Percentiles rank a stretch among this genome's conserved stretches.
These are phyloP conservation scores for Eurypyga helias DNA, from an alignment of 2,113 vertebrate species.

Conservation along the genomic window DNA sequence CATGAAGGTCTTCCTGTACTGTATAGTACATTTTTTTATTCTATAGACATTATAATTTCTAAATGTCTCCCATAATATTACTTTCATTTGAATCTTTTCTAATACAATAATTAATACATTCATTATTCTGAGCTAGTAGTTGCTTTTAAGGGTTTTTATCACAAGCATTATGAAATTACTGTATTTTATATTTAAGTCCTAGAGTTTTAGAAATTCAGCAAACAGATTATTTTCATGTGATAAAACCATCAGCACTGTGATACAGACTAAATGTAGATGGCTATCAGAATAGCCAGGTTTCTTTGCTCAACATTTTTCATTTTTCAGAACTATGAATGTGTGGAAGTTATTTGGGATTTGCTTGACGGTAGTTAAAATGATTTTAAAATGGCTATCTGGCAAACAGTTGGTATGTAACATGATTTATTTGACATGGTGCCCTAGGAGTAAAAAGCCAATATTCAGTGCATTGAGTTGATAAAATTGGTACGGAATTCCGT, in stretches of 20 bases:
- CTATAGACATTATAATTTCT: neutral
- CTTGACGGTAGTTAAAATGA: neutral
- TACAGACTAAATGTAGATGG: neutral
- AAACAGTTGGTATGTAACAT: neutral
- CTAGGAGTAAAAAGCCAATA: neutral
- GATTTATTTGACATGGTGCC: neutral
- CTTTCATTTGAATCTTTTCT: neutral
- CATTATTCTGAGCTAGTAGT: neutral
- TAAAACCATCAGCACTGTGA: neutral
- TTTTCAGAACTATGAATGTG: neutral
- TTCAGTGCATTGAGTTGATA: neutral
- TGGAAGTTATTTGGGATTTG: neutral
- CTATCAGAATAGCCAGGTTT: neutral
- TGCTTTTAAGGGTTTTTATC: neutral
- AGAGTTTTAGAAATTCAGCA: neutral
- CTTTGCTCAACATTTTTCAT: neutral
- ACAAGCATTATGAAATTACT: neutral
- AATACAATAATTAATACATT: no score
- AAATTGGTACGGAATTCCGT: neutral
- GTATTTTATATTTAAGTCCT: neutral
- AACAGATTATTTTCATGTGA: neutral
- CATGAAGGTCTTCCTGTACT: neutral
- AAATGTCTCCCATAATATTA: neutral
- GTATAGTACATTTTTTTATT: neutral
- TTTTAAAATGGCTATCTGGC: neutral